These are phyloP conservation scores for Nixonia krombeini DNA, from an alignment of 1,140 invertebrate genomes.

Conservation along the genomic window DNA sequence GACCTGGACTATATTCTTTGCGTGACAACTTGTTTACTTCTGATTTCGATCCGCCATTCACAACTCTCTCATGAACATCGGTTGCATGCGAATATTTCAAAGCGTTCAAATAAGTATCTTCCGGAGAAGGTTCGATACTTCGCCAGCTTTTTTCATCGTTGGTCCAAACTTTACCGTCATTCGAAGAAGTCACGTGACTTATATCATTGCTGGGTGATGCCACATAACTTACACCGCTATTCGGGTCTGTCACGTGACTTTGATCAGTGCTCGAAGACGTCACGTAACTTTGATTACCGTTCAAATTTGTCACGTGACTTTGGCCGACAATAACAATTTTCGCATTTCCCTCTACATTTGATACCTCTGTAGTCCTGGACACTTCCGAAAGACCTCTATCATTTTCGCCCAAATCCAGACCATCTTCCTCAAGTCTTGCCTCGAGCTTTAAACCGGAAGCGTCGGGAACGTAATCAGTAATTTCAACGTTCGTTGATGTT, in stretches of 20 bases:
- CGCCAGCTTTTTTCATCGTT: slow-evolving; percentile 9
- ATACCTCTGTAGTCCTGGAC: too few relatives aligned
- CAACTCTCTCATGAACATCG: slow-evolving; percentile 53
- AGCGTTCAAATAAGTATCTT: slow-evolving; percentile 69
- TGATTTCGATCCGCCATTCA: slow-evolving; percentile 31
- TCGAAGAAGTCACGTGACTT: slow-evolving; percentile 8
- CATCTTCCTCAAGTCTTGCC: slow-evolving; percentile 14
- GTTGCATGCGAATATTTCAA: slow-evolving; percentile 65
- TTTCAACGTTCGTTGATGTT: not conserved
- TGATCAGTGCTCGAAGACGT: slow-evolving; percentile 13
- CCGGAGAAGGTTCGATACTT: slow-evolving; percentile 16
- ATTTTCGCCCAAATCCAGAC: too few relatives aligned
- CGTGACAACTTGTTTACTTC: slow-evolving; percentile 28
- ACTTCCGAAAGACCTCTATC: too few relatives aligned
- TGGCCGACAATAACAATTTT: slow-evolving; percentile 27
- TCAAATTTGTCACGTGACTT: slow-evolving; percentile 15
- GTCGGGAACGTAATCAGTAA: not conserved
- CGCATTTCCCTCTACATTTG: too few relatives aligned
- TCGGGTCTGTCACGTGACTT: slow-evolving; percentile 23
- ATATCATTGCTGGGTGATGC: too few relatives aligned
- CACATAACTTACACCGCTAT: slow-evolving; percentile 23
- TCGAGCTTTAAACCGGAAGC: slow-evolving; percentile 37
- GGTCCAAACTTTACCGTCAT: too few relatives aligned
- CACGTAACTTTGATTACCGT: slow-evolving; percentile 20
- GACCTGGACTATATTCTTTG: slow-evolving; percentile 56